These are phyloP conservation scores for Apodemus agrarius DNA, from an alignment of 2,797 vertebrate genomes.

Conservation along the genomic window DNA sequence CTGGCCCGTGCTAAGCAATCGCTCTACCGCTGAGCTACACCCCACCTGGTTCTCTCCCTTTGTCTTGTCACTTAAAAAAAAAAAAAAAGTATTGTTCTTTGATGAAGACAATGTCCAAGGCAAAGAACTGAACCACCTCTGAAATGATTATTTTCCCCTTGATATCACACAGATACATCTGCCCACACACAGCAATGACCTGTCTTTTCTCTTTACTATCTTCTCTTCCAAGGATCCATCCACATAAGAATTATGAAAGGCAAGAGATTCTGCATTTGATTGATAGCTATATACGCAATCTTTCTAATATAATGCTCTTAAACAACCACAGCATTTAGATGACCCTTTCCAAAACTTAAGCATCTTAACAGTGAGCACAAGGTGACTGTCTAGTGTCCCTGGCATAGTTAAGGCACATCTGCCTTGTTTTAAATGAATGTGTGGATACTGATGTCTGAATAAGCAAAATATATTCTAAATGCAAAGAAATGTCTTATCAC, in stretches of 20 bases:
- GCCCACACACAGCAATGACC: not conserved
- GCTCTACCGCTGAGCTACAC: not conserved
- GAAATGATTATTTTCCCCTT: not conserved
- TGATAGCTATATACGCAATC: not conserved
- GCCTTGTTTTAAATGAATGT: constrained; percentile 12
- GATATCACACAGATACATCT: not conserved
- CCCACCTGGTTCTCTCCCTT: not conserved
- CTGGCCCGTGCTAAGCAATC: too few relatives aligned
- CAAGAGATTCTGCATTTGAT: not conserved
- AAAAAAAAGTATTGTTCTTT: not conserved
- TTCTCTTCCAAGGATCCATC: not conserved
- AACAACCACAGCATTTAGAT: constrained; percentile 21
- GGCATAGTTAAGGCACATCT: constrained; percentile 14
- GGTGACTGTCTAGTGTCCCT: not conserved
- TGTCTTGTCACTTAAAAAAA: not conserved
- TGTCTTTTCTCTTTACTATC: not conserved
- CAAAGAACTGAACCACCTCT: not conserved
- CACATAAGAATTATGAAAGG: not conserved
- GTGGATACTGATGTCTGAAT: not conserved
- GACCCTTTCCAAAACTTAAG: not conserved
- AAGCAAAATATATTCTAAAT: constrained; percentile 25
- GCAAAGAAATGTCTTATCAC: not conserved
- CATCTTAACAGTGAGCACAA: not conserved
- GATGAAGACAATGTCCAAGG: not conserved
- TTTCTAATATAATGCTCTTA: not conserved